Evolutionary conservation across 2,888 invertebrate species (phyloP), one percentile per base, ranked within the genome.

Genomic region (Alsophila aescularia): DNA sequence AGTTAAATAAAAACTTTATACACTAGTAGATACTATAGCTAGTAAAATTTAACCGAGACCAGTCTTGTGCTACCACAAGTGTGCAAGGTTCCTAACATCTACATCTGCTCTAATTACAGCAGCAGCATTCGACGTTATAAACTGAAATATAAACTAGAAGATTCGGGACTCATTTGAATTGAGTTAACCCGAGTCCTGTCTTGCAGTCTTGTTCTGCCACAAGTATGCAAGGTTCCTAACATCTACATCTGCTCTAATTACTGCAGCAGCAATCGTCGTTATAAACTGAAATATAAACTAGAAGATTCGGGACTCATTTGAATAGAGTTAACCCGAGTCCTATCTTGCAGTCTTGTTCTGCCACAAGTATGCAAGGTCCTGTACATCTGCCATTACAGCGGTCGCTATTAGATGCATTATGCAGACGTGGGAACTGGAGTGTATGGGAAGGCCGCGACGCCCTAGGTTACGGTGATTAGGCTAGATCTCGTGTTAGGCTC

Each of bases 361-460:
- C 10, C 8, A 9, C 41, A 13, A 59, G 53, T 62, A 56, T 60
- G 54, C 18, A 63, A 44, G 59, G 15, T 35, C 41, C 57, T 14
- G 36, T 37, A 31, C 18, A 16, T 35, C 6, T 27, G 44, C 48
- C 51, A 66, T 69, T 66, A 72, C 52, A 60, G 42, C 53, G 36
- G 55, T 34, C 59, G 66, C 72, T 71, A 79, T 78, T 79, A 79
- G 72, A 63, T 67, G 69, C 67, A 73, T 77, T 81, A 82, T 67
- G 65, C 58, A 69, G 64, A 71, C 83, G 83, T 85, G 85, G 77
- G 85, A 85, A 85, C 74, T 81, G 66, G 76, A 75, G 67, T 81
- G 74, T 59, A 71, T 69, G 67, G 64, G 72, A 73, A 74, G 76
- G 70, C 70, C 72, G 62, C 48, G 44, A 49, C 55, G 58, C 57